Evolutionary conservation across 2,797 vertebrate species (phyloP), one percentile per base, ranked within the genome.

Genomic region (Liparis tanakae): DNA sequence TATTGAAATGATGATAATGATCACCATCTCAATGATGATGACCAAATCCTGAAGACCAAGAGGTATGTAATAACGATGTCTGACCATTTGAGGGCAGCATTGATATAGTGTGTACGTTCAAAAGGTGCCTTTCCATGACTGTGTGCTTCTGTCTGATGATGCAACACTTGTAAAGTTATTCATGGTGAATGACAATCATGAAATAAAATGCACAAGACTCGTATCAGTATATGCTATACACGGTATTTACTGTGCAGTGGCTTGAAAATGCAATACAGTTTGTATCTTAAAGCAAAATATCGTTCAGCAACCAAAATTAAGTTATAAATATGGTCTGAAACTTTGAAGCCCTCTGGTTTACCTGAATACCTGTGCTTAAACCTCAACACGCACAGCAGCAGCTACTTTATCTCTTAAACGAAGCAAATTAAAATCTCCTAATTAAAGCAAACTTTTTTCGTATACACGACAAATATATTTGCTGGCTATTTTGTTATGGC

Each of bases 41-140:
- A 59, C 9, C 12, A 70, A 43, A 0, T 51, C 5, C 2, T 43
- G 10, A 20, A 41, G 22, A 9, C 1, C 9, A 1, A 3, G 17
- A 48, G 5, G n/a, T 41, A 9, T 65, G 89, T 75, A 82, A 83
- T 79, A 65, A 71, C 10, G 2, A 7, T 2, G 0, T 0, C 37
- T 2, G 25, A 17, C 85, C 92, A 84, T 85, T 82, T 72, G 92
- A 80, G 85, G 90, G 90, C 90, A 92, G 82, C 85, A 87, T 86
- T 80, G 87, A n/a, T 44, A 22, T 72, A 37, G 18, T 36, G 33
- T 76, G 1, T 48, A 18, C 50, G 13, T 17, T 62, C 0, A 54
- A 63, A n/a, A 17, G 2, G 7, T 1, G 1, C 0, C 9, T 53
- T 14, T 53, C 1, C 5, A 46, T 30, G 33, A 33, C 9, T 25